A percentile compares a stretch with the other conserved stretches of the same genome.
phyloP scores from a whole-genome alignment of 1,140 invertebrate species.

The Bombus ignitus region DNA sequence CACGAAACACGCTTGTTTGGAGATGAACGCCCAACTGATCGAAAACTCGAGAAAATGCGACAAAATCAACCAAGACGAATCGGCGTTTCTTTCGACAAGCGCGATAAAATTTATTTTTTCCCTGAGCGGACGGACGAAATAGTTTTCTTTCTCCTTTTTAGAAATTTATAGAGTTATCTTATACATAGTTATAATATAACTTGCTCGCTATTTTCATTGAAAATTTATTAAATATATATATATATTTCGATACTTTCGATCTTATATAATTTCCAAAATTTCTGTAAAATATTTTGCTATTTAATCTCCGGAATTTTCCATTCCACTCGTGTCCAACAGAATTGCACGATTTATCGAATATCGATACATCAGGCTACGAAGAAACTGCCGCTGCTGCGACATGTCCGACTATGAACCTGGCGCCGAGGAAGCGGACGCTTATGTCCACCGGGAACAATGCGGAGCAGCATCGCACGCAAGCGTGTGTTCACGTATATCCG shows the following conservation, averaged over 20 bases:
- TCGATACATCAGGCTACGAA: not conserved
- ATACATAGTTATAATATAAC: too few species aligned
- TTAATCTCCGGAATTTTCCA: not conserved
- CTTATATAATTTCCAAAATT: too few species aligned
- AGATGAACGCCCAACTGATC: too few species aligned
- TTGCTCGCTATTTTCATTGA: too few species aligned
- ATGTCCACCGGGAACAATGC: conserved; percentile 39
- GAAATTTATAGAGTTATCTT: too few species aligned
- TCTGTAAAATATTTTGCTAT: not conserved
- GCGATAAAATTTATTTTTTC: too few species aligned
- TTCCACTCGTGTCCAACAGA: too few species aligned
- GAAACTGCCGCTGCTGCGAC: not conserved
- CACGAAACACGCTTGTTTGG: not conserved
- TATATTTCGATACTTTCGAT: too few species aligned
- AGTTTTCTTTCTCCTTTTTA: too few species aligned
- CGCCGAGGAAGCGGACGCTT: conserved; percentile 23
- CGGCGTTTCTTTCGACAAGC: not conserved
- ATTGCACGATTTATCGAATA: not conserved
- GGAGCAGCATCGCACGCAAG: not conserved
- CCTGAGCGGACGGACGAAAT: accelerated
- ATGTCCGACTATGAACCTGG: not conserved
- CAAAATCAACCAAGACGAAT: conserved; percentile 24
- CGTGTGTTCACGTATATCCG: conserved; percentile 14
- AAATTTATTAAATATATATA: too few species aligned
- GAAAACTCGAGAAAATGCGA: not conserved